A percentile compares a stretch with the other conserved stretches of the same genome.
These are phyloP conservation scores for Climacteris rufus DNA, from an alignment of 2,113 vertebrate genomes.

Conservation along the genomic window DNA sequence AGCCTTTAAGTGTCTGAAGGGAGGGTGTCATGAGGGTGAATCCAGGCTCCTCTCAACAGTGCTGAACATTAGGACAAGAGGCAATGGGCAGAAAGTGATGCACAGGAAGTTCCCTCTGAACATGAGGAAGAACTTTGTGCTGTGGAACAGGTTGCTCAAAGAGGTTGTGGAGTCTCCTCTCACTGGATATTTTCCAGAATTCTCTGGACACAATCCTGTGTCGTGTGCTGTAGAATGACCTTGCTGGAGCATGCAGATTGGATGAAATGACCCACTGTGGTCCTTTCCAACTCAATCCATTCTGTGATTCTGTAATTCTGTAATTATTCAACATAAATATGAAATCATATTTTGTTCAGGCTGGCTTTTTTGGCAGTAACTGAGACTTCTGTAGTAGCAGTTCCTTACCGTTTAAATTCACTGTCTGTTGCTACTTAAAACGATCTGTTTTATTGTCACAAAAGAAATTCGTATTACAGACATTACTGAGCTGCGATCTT, in stretches of 20 bases:
- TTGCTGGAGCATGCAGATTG: background rate
- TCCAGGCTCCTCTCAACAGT: background rate
- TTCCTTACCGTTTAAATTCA: conserved; percentile 40
- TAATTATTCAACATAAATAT: background rate
- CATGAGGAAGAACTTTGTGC: background rate
- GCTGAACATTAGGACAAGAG: background rate
- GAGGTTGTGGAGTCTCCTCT: background rate
- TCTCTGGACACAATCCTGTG: background rate
- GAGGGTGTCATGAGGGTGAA: background rate
- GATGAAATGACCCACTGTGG: background rate
- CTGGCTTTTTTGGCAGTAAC: background rate
- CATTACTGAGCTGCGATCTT: conserved; percentile 11
- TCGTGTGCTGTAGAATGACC: background rate
- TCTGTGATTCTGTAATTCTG: background rate
- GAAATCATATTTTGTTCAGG: background rate
- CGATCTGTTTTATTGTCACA: conserved; percentile 41
- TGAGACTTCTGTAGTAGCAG: background rate
- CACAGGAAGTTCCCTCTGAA: background rate
- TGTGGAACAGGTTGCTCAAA: background rate
- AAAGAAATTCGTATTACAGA: conserved; percentile 60
- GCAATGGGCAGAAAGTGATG: background rate
- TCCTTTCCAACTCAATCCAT: fast-evolving
- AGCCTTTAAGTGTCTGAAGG: background rate
- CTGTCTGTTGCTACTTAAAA: conserved; percentile 66
- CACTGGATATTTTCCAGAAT: background rate